A percentile compares a stretch with the other conserved stretches of the same genome.
Evolutionary conservation across 2,797 vertebrate genomes (phyloP).

Genomic region (Silurus aristotelis): DNA sequence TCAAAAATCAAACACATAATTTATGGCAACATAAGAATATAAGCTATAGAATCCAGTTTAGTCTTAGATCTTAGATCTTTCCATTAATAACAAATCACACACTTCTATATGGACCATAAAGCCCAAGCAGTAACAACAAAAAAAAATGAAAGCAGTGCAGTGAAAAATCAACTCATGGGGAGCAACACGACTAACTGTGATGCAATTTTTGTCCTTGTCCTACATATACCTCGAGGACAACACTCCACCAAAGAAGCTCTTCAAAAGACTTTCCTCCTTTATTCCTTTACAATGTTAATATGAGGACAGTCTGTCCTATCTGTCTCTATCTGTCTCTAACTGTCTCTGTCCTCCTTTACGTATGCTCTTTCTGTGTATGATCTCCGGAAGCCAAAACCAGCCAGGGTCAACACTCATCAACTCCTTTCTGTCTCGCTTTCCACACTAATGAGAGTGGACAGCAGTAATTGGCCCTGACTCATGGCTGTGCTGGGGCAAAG

Average conservation of each 20-base stretch:
- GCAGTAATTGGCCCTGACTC: conserved; percentile 58
- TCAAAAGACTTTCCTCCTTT: conserved; percentile 45
- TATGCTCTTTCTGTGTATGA: conserved; percentile 37
- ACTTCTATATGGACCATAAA: conserved; percentile 58
- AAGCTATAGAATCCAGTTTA: neutral
- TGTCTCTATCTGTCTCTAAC: no score
- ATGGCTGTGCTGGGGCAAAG: conserved; percentile 32
- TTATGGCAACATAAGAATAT: neutral
- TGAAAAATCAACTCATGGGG: conserved; percentile 24
- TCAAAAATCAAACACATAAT: neutral
- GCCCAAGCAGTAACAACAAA: conserved; percentile 60
- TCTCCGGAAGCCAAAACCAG: conserved; percentile 52
- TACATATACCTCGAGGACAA: conserved; percentile 19
- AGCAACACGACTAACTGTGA: conserved; percentile 7
- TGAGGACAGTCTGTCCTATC: conserved; percentile 38
- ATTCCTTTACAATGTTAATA: conserved; percentile 55
- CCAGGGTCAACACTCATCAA: conserved; percentile 56
- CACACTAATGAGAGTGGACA: conserved; percentile 67
- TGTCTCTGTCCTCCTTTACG: conserved; percentile 4
- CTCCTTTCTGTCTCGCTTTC: conserved; percentile 45
- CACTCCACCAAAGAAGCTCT: conserved; percentile 20
- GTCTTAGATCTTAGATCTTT: neutral
- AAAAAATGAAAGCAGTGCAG: conserved; percentile 30
- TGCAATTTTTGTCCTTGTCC: conserved; percentile 38
- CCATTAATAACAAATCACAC: conserved; percentile 43